A percentile compares a stretch with the other conserved stretches of the same genome.
Conservation (phyloP, 2,113 vertebrate genomes). For the Pardalotus punctatus region DNA sequence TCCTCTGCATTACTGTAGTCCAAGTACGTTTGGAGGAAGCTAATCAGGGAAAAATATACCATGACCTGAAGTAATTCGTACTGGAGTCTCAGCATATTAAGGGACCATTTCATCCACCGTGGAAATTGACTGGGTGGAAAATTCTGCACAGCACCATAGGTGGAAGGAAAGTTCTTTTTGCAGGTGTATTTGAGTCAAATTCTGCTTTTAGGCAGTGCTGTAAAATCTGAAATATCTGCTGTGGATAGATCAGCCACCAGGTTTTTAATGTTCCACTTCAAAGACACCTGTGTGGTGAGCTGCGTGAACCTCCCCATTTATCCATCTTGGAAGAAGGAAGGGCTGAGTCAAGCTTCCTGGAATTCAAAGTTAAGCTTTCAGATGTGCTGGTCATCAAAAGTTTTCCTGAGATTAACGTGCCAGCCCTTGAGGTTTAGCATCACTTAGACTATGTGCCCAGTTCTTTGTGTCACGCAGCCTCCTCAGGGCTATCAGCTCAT, state of each 20-base stretch:
- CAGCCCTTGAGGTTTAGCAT: not conserved
- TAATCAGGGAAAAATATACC: not conserved
- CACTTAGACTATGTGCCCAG: not conserved
- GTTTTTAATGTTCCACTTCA: not conserved
- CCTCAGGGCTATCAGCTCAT: not conserved
- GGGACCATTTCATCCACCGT: not conserved
- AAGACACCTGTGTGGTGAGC: not conserved
- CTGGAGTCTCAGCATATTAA: not conserved
- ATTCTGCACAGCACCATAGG: not conserved
- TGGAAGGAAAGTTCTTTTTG: not conserved
- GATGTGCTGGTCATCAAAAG: not conserved
- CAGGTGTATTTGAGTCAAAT: not conserved
- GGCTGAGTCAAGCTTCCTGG: not conserved
- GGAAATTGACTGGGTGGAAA: slow-evolving; percentile 1
- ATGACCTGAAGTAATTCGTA: not conserved
- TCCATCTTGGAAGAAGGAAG: not conserved
- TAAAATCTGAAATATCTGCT: not conserved
- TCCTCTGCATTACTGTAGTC: not conserved
- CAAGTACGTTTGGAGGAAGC: not conserved
- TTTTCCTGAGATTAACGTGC: not conserved
- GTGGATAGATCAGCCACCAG: not conserved
- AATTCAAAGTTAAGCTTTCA: not conserved
- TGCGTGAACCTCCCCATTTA: not conserved
- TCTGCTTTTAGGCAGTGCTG: not conserved
- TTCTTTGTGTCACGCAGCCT: not conserved